Evolutionary conservation across 2,888 invertebrate species (phyloP).

Genomic region (Ferdinandea cuprea): DNA sequence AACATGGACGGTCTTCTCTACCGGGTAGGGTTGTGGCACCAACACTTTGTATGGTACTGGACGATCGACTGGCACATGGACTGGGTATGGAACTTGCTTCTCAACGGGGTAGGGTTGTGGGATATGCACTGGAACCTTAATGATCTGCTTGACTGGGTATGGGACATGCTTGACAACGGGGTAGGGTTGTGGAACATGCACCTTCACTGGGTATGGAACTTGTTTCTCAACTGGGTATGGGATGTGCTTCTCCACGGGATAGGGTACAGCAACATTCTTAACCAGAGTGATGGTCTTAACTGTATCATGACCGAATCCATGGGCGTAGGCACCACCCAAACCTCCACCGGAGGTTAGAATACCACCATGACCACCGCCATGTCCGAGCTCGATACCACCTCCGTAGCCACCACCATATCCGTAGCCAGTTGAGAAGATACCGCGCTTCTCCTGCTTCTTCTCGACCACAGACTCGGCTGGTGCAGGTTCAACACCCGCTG

Average conservation of each 20-base stretch:
- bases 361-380: constrained; percentile 79
- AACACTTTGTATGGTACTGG: constrained; percentile 87
- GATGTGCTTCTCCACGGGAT: constrained; percentile 86
- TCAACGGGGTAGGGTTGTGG: constrained; percentile 87
- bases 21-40: constrained; percentile 90
- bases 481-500: constrained; percentile 78
- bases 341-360: constrained; percentile 75
- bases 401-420: constrained; percentile 80
- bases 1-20: constrained; percentile 89
- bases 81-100: constrained; percentile 86
- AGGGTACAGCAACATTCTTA: constrained; percentile 89
- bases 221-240: constrained; percentile 90
- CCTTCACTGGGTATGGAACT: constrained; percentile 88
- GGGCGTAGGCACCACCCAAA: constrained; percentile 83
- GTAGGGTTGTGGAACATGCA: constrained; percentile 87
- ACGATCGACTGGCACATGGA: constrained; percentile 89
- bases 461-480: constrained; percentile 84
- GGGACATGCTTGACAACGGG: constrained; percentile 87
- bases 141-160: constrained; percentile 88
- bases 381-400: constrained; percentile 80
- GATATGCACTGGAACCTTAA: constrained; percentile 89
- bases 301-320: constrained; percentile 82
- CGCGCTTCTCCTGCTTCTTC: constrained; percentile 91
- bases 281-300: constrained; percentile 87
- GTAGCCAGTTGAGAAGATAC: constrained; percentile 85